Percentiles rank a stretch among this genome's conserved stretches.
Conservation (phyloP, 2,113 vertebrate species). For the Emydocephalus ijimae region DNA sequence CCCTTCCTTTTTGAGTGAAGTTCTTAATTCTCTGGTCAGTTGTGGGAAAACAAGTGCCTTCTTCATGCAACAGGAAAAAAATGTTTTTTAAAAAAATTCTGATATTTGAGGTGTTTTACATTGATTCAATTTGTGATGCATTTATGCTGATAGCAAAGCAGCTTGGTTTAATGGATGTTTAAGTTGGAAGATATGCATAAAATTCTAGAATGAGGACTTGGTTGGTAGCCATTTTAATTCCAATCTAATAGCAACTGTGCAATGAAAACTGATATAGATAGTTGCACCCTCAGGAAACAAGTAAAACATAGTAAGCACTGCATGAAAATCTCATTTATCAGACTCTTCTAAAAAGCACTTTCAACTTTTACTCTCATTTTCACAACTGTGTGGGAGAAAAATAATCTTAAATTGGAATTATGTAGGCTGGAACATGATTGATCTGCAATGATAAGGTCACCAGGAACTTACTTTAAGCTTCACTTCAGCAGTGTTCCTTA, state of each 20-base stretch:
- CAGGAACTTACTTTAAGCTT: neutral
- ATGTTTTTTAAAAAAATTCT: neutral
- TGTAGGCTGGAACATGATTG: neutral
- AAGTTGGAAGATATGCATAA: neutral
- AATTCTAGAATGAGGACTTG: neutral
- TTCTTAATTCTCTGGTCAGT: neutral
- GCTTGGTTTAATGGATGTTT: neutral
- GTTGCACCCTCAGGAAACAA: neutral
- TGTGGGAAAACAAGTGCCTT: neutral
- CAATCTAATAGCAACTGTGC: neutral
- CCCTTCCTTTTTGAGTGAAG: neutral
- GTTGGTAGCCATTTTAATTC: neutral
- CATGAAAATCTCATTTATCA: neutral
- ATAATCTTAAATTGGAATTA: neutral
- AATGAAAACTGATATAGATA: neutral
- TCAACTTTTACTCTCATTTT: neutral
- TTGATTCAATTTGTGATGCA: neutral
- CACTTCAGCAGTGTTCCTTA: neutral
- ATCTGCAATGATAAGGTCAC: neutral
- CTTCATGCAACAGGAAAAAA: neutral
- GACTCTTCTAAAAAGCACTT: neutral
- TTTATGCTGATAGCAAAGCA: neutral
- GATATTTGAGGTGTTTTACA: neutral
- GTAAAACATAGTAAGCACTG: neutral
- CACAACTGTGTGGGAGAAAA: neutral